Percentiles rank a stretch among this genome's conserved stretches.
These are phyloP conservation scores for Podarcis raffonei DNA, from an alignment of 2,113 vertebrate species.

Conservation along the genomic window DNA sequence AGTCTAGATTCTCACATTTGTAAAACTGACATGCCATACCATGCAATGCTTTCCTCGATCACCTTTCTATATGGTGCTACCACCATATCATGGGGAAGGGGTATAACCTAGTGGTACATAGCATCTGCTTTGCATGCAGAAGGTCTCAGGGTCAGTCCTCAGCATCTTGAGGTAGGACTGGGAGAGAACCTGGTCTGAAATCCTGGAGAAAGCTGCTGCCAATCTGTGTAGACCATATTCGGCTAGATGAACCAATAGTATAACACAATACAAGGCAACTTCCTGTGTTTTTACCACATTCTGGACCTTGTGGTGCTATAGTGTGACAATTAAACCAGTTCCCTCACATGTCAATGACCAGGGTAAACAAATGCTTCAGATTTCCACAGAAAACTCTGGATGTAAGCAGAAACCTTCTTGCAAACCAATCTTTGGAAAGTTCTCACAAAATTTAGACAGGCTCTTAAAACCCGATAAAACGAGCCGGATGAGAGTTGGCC, in stretches of 20 bases:
- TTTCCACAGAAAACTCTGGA: background rate
- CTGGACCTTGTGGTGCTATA: background rate
- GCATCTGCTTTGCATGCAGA: no score
- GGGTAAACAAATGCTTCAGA: background rate
- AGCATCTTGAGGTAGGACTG: no score
- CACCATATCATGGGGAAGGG: no score
- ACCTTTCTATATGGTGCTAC: no score
- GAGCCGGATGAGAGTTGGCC: slow-evolving; percentile 27
- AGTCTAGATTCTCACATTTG: background rate
- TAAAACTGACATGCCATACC: background rate
- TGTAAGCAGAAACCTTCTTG: background rate
- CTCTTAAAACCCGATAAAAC: slow-evolving; percentile 34
- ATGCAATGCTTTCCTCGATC: background rate
- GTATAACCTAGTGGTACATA: no score
- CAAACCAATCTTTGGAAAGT: background rate
- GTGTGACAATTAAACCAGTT: background rate
- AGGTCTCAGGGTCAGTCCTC: no score
- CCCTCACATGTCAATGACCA: background rate
- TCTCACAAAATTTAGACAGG: background rate
- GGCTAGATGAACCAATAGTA: no score
- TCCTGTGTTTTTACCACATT: no score
- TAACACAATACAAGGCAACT: no score
- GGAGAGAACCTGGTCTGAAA: no score
- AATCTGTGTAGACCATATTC: no score
- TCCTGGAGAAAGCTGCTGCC: no score